Evolutionary conservation across 2,888 invertebrate genomes (phyloP), one percentile per base, ranked within the genome.

Genomic region (Luperina testacea): DNA sequence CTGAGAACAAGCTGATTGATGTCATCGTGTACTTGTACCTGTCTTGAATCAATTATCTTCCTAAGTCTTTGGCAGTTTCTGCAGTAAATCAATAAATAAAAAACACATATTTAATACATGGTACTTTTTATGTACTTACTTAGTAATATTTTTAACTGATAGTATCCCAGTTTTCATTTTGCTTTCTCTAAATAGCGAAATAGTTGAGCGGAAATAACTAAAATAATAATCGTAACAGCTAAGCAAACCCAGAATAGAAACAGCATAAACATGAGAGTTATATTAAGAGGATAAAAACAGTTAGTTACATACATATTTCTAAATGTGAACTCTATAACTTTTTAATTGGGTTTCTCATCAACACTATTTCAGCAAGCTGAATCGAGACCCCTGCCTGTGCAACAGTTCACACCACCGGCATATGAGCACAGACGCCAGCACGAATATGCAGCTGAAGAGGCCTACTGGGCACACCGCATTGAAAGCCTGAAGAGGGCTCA

Each of bases 401-500:
- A 90, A 77, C 93, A 94, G 45, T 93, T 93, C 64, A 84, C 93
- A 17, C 93, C 95, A n/a, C 93, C 94, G 1, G 90, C 85, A 61
- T 95, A 95, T 59, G 94, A 95, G 70, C 88, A 93, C 17, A 93
- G 89, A 84, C 92, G 84, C 61, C 92, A 94, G 51, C 92, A 94
- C 57, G 95, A 96, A 17, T 88, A 92, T 48, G 94, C 94, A 15
- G 94, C 95, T 3, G 97, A 97, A 75, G 97, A 97, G 85, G 96
- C 95, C 7, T 97, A 97, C 90, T 97, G 97, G 97, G 90, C 95
- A 11, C 93, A 94, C 38, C 93, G 97, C 24, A 96, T 97, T 85
- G 96, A 97, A 83, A 92, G 92, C 80, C 90, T 97, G 24, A 96
- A 96, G 84, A 90, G 95, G 63, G 93, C 95, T 80, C 96, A 97